phyloP scores from a whole-genome alignment of 2,797 vertebrate genomes.

The Premnoplex brunnescens region DNA sequence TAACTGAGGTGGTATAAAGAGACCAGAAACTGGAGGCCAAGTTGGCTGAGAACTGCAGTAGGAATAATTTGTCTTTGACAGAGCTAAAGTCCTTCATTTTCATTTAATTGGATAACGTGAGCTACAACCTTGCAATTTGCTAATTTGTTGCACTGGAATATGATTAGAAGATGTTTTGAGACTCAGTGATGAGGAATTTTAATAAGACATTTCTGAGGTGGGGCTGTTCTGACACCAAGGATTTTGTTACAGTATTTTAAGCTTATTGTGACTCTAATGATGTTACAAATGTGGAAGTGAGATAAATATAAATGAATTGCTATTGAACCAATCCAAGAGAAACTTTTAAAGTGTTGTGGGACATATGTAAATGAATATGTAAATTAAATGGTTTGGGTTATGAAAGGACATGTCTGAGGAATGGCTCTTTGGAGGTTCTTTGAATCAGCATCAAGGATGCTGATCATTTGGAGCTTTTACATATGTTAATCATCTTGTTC shows the following conservation, averaged over 20 bases:
- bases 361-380: conserved; percentile 59
- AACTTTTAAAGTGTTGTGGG: conserved; percentile 62
- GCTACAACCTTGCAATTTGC: conserved; percentile 57
- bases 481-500: conserved; percentile 65
- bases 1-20: background rate
- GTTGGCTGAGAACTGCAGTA: background rate
- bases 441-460: conserved; percentile 60
- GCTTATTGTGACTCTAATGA: conserved; percentile 61
- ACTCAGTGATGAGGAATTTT: conserved; percentile 59
- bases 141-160: conserved; percentile 64
- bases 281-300: conserved; percentile 63
- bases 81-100: conserved; percentile 53
- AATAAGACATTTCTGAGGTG: conserved; percentile 63
- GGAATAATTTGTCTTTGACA: conserved; percentile 54
- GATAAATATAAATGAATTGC: conserved; percentile 60
- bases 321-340: conserved; percentile 28
- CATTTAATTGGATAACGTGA: conserved; percentile 65
- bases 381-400: conserved; percentile 51
- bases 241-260: conserved; percentile 62
- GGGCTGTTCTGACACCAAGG: conserved; percentile 34
- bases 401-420: conserved; percentile 58
- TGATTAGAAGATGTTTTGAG: conserved; percentile 70
- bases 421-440: conserved; percentile 58
- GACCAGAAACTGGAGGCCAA: background rate
- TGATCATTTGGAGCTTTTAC: conserved; percentile 61